Evolutionary conservation across 2,888 invertebrate genomes (phyloP).

Genomic region (Limnephilus lunatus): DNA sequence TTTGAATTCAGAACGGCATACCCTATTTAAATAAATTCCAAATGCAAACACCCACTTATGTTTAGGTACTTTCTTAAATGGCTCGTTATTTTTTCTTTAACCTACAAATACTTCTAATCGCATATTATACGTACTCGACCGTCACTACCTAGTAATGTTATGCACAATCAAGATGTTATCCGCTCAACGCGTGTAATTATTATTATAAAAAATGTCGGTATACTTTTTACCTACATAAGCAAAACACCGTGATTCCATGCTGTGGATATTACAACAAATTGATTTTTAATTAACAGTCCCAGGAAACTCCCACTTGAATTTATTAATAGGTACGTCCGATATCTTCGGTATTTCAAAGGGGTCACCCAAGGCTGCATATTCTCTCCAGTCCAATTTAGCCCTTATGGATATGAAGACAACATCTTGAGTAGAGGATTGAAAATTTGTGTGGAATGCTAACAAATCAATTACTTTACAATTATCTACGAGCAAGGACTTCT

Average conservation of each 20-base stretch:
- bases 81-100: not conserved
- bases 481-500: no score
- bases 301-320: not conserved
- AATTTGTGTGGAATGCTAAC: no score
- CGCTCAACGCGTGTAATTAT: not conserved
- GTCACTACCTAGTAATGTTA: not conserved
- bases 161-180: not conserved
- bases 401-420: no score
- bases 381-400: not conserved
- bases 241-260: conserved; percentile 11
- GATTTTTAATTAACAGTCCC: not conserved
- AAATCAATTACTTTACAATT: no score
- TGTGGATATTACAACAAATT: not conserved
- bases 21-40: not conserved
- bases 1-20: not conserved
- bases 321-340: not conserved
- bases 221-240: conserved; percentile 5
- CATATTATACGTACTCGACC: not conserved
- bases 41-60: not conserved
- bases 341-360: not conserved
- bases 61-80: not conserved
- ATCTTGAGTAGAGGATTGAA: no score
- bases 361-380: not conserved
- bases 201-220: not conserved
- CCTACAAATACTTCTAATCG: not conserved